Evolutionary conservation across 2,797 vertebrate genomes (phyloP).

Genomic region (Eulemur coronatus): DNA sequence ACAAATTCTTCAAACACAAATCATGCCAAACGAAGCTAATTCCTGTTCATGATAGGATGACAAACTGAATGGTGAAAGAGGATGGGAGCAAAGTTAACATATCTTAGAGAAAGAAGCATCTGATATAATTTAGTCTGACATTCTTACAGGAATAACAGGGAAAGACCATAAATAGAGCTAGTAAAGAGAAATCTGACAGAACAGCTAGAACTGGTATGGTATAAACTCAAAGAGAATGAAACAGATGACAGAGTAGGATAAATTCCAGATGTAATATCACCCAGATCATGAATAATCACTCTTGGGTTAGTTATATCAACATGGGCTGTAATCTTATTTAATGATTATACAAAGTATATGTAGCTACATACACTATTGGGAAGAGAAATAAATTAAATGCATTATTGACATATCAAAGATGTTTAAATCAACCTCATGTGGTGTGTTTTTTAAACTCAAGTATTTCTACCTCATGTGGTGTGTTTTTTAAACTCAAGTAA

Average conservation of each 20-base stretch:
- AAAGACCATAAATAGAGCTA: slow-evolving; percentile 55
- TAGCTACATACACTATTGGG: slow-evolving; percentile 11
- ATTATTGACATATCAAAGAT: slow-evolving; percentile 25
- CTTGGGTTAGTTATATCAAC: background rate
- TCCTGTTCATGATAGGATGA: slow-evolving; percentile 73
- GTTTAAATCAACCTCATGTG: slow-evolving; percentile 31
- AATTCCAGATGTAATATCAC: background rate
- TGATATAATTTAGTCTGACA: slow-evolving; percentile 49
- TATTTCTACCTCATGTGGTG: background rate
- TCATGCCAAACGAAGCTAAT: slow-evolving; percentile 77
- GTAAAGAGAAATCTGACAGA: slow-evolving; percentile 37
- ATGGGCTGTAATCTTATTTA: background rate
- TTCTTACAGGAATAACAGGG: slow-evolving; percentile 43
- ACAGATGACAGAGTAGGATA: background rate
- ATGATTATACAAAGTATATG: slow-evolving; percentile 35
- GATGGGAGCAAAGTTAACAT: slow-evolving; percentile 63
- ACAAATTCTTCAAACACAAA: slow-evolving; percentile 75
- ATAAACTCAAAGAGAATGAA: slow-evolving; percentile 6
- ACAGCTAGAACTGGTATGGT: background rate
- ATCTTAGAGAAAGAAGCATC: slow-evolving; percentile 31
- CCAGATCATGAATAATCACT: background rate
- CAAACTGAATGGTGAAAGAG: slow-evolving; percentile 67
- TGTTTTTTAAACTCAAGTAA: slow-evolving; percentile 37
- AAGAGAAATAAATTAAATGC: slow-evolving; percentile 32
- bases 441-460: slow-evolving; percentile 37